Evolutionary conservation across 2,888 invertebrate species (phyloP).

Genomic region (Melanostoma scalare): DNA sequence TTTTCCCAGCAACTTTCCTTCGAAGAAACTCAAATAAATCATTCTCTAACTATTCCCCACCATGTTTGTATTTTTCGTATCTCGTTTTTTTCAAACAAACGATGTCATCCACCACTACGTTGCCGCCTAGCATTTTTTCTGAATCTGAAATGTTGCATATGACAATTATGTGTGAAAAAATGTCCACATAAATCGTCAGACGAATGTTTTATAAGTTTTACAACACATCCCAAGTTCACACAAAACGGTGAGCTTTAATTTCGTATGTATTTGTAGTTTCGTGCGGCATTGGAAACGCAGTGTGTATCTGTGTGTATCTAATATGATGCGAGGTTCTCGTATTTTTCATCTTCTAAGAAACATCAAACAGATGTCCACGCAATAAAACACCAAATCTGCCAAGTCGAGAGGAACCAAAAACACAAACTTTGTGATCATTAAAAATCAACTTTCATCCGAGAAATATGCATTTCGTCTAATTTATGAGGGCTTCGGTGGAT

Average conservation of each 20-base stretch:
- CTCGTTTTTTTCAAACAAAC: constrained; percentile 9
- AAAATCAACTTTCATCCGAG: constrained; percentile 70
- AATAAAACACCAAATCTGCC: constrained; percentile 57
- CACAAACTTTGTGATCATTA: constrained; percentile 66
- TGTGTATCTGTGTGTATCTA: background rate
- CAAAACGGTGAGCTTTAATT: constrained; percentile 55
- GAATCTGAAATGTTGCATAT: constrained; percentile 57
- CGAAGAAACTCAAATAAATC: constrained; percentile 52
- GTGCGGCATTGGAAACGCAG: background rate
- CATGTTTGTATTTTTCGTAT: background rate
- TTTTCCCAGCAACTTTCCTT: constrained; percentile 54
- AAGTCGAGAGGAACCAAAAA: constrained; percentile 37
- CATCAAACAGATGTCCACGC: constrained; percentile 66
- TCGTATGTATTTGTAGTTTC: background rate
- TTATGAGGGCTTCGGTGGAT: constrained; percentile 59
- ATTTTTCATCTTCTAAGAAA: constrained; percentile 11
- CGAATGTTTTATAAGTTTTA: constrained; percentile 40
- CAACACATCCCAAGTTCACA: constrained; percentile 20
- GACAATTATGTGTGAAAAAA: constrained; percentile 65
- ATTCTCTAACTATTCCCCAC: constrained; percentile 45
- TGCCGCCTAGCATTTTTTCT: constrained; percentile 22
- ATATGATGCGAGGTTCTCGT: background rate
- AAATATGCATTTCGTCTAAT: constrained; percentile 60
- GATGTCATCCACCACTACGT: background rate
- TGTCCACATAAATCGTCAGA: constrained; percentile 62